Evolutionary conservation across 2,113 vertebrate species (phyloP), one percentile per base, ranked within the genome.

Genomic region (Lepidothrix coronata): DNA sequence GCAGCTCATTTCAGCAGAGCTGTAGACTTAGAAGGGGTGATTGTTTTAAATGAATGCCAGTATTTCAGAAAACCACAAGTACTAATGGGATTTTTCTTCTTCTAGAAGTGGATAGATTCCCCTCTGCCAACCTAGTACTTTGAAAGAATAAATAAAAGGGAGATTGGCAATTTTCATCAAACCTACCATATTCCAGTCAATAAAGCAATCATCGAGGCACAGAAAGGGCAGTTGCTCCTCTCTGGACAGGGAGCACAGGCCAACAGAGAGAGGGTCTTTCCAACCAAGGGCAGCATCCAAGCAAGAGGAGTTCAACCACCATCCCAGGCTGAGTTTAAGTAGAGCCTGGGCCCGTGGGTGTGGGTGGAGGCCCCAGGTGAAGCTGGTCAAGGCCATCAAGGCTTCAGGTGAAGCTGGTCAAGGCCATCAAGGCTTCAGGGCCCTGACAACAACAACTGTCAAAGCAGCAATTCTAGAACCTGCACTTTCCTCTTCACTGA

Each of bases 331-430:
- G 77, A 63, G 57, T 28, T 91, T 59, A 82, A 67, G 75, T 4
- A 21, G 13, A 23, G 37, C 17, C 63, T 43, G 15, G 9, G 12
- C 15, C 39, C 1, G 0, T 12, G 27, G 5, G 33, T 24, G 39
- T 28, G 39, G 20, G 17, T 14, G 33, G 39, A 71, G 14, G 31
- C 19, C 7, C 5, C 35, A 48, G 78, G 25, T 18, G 43, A 73
- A 25, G 33, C 37, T 89, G 37, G 13, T 73, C 7, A 59, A 31
- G 28, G 24, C 8, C 4, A 7, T 24, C 55, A 61, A n/a, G 18
- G 25, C 24, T n/a, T 65, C 41, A 43, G 41, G 54, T 39, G 37
- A 72, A 24, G 31, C 43, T 88, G 39, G 12, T 75, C 7, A 58
- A 33, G 27, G 30, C 8, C 3, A 6, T 25, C 54, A 59, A 33